A percentile compares a stretch with the other conserved stretches of the same genome.
Evolutionary conservation across 2,888 invertebrate species (phyloP).

Genomic region (Aporophyla nigra): DNA sequence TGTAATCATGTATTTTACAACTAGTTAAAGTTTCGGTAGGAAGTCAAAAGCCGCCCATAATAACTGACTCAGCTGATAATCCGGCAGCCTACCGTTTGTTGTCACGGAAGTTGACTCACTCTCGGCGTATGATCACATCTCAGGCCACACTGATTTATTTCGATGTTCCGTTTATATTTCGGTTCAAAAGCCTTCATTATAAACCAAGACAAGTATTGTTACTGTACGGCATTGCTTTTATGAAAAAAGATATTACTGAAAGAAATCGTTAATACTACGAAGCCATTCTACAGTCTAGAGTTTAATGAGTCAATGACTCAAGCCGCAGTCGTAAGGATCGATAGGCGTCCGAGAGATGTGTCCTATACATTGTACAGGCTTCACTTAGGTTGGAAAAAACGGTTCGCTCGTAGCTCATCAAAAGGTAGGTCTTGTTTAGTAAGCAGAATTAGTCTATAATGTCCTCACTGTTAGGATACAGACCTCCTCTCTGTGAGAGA

Average conservation of each 20-base stretch:
- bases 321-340: slow-evolving; percentile 38
- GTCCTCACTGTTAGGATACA: too few relatives aligned
- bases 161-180: not conserved
- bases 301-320: slow-evolving; percentile 47
- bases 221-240: not conserved
- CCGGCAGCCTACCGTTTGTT: slow-evolving; percentile 15
- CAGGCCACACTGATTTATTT: slow-evolving; percentile 12
- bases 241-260: slow-evolving; percentile 3
- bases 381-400: slow-evolving; percentile 23
- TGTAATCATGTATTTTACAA: not conserved
- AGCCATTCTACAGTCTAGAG: slow-evolving; percentile 41
- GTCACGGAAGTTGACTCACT: slow-evolving; percentile 50
- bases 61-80: slow-evolving; percentile 39
- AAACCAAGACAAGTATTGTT: not conserved
- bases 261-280: slow-evolving; percentile 20
- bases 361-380: slow-evolving; percentile 40
- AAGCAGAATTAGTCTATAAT: too few relatives aligned
- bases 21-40: slow-evolving; percentile 16
- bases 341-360: slow-evolving; percentile 42
- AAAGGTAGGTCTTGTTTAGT: slow-evolving; percentile 4
- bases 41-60: slow-evolving; percentile 21
- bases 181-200: slow-evolving; percentile 5
- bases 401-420: not conserved
- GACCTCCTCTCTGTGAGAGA: too few relatives aligned
- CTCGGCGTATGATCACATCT: slow-evolving; percentile 23